These are phyloP conservation scores for Zophobas atratus DNA, from an alignment of 1,140 invertebrate genomes.

Conservation along the genomic window DNA sequence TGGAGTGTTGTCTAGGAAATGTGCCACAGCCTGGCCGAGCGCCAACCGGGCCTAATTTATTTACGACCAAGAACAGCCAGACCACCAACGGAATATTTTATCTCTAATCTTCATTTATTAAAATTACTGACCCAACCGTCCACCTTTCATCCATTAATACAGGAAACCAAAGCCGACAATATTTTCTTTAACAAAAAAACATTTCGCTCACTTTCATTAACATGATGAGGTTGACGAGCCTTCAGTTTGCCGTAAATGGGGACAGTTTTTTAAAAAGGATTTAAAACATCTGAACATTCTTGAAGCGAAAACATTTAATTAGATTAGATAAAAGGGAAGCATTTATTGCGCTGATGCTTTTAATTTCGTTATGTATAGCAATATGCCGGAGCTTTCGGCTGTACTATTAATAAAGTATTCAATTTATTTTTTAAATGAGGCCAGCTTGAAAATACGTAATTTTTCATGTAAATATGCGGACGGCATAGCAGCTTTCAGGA, in stretches of 20 bases:
- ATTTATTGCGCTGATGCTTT: slow-evolving; percentile 48
- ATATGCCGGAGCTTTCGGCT: slow-evolving; percentile 39
- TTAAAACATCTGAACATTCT: slow-evolving; percentile 32
- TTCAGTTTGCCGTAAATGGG: slow-evolving; percentile 9
- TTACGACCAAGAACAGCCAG: slow-evolving; percentile 45
- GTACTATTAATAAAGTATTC: slow-evolving; percentile 53
- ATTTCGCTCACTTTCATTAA: slow-evolving; percentile 5
- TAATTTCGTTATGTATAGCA: slow-evolving; percentile 49
- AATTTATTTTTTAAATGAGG: slow-evolving; percentile 54
- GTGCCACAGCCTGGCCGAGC: slow-evolving; percentile 43
- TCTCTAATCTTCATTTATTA: slow-evolving; percentile 49
- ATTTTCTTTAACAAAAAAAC: slow-evolving; percentile 14
- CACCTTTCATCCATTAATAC: slow-evolving; percentile 46
- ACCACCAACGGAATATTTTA: slow-evolving; percentile 49
- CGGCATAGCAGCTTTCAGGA: slow-evolving; percentile 43
- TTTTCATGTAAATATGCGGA: slow-evolving; percentile 51
- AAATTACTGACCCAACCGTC: slow-evolving; percentile 44
- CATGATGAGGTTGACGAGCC: neutral
- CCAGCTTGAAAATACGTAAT: slow-evolving; percentile 44
- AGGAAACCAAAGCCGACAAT: slow-evolving; percentile 30
- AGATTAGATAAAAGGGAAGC: slow-evolving; percentile 44
- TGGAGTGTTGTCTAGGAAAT: slow-evolving; percentile 51
- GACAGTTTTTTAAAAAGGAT: slow-evolving; percentile 34
- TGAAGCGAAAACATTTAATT: slow-evolving; percentile 40
- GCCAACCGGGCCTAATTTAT: slow-evolving; percentile 49